Percentiles rank a stretch among this genome's conserved stretches.
Conservation (phyloP, 2,888 invertebrate species). For the Eilema depressum region DNA sequence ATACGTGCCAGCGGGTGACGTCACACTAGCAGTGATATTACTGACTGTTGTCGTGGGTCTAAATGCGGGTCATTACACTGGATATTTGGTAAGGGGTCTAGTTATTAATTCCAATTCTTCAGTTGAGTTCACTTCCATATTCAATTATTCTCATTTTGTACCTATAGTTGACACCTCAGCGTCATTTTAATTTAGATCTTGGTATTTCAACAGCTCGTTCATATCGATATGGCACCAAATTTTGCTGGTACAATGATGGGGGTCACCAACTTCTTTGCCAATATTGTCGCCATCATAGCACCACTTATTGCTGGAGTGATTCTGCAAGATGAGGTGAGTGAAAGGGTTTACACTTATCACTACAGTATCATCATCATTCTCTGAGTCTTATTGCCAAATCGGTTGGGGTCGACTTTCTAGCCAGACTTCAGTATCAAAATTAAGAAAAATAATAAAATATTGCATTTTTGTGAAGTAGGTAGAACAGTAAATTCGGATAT, state of each 20-base stretch:
- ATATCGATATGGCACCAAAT: constrained; percentile 93
- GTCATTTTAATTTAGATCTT: not conserved
- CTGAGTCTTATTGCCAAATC: no score
- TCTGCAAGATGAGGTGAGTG: constrained; percentile 80
- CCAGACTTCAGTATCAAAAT: no score
- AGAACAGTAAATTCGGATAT: no score
- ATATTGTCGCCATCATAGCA: constrained; percentile 90
- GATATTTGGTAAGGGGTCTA: constrained; percentile 88
- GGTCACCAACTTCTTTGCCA: constrained; percentile 91
- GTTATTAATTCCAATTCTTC: constrained; percentile 51
- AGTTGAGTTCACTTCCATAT: no score
- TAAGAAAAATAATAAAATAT: no score
- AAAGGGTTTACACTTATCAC: no score
- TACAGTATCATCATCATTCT: no score
- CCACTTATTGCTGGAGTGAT: constrained; percentile 90
- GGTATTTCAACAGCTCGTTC: constrained; percentile 87
- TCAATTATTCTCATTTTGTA: no score
- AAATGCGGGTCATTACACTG: constrained; percentile 90
- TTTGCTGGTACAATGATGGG: constrained; percentile 93
- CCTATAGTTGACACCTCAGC: no score
- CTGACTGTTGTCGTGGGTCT: constrained; percentile 90
- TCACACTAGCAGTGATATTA: constrained; percentile 85
- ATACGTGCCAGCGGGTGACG: constrained; percentile 79
- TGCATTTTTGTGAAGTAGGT: no score
- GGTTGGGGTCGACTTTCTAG: no score